Percentiles rank a stretch among this genome's conserved stretches.
Evolutionary conservation across 1,140 invertebrate genomes (phyloP).

Genomic region (Pogonomyrmex californicus): DNA sequence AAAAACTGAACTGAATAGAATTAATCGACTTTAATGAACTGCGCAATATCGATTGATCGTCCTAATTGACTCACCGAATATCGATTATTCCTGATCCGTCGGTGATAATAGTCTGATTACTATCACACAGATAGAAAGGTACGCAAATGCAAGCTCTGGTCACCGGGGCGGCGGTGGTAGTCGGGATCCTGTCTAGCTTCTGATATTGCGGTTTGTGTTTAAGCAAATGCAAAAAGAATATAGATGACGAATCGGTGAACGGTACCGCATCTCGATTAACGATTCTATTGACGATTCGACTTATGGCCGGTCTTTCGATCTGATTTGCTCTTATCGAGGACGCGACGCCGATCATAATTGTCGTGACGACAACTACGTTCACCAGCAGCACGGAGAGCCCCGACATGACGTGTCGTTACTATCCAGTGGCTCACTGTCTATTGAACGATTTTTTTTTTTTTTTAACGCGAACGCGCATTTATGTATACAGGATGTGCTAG

Average conservation of each 20-base stretch:
- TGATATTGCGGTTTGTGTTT: conserved; percentile 78
- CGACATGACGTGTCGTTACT: conserved; percentile 59
- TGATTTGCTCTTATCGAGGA: not conserved
- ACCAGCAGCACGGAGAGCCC: not conserved
- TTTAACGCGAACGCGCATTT: conserved; percentile 61
- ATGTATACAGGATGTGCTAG: conserved; percentile 74
- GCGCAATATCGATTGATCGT: not conserved
- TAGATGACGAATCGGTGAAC: conserved; percentile 3
- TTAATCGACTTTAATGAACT: not conserved
- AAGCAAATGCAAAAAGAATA: conserved; percentile 76
- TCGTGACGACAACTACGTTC: not conserved
- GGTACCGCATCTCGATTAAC: not conserved
- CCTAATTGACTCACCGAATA: conserved; percentile 81
- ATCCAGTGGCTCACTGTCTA: conserved; percentile 43
- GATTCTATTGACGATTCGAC: not conserved
- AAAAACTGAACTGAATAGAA: conserved; percentile 5
- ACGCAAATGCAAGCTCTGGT: conserved; percentile 84
- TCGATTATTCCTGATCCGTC: conserved; percentile 87
- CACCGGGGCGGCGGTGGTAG: not conserved
- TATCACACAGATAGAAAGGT: conserved; percentile 87
- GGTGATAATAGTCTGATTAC: conserved; percentile 86
- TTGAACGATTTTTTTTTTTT: conserved; percentile 67
- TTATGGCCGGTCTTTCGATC: conserved; percentile 9
- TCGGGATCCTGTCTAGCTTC: conserved; percentile 72
- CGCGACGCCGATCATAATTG: not conserved